Conservation (phyloP, 2,888 invertebrate species). For the Silvanus unidentatus region DNA sequence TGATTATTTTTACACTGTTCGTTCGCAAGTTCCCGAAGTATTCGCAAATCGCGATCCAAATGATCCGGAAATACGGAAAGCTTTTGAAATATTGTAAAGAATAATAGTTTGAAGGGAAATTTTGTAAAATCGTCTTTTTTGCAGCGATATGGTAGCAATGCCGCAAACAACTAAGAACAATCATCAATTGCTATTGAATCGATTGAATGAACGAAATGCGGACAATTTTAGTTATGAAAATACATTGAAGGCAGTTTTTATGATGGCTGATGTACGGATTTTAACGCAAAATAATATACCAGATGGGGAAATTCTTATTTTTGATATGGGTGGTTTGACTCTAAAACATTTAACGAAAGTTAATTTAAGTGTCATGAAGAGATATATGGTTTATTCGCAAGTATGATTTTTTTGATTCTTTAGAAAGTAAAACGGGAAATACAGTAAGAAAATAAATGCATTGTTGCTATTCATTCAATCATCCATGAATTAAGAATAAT, state of each 20-base stretch:
- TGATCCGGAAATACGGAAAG: conserved; percentile 49
- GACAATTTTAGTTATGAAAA: conserved; percentile 63
- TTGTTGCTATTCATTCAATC: too few relatives aligned
- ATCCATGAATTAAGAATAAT: too few relatives aligned
- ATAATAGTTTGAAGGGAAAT: not conserved
- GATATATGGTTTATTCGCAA: conserved; percentile 69
- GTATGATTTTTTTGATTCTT: conserved; percentile 37
- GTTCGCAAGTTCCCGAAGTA: conserved; percentile 55
- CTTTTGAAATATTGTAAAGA: conserved; percentile 54
- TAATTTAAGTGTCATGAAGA: conserved; percentile 56
- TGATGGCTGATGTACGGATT: conserved; percentile 65
- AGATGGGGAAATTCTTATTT: conserved; percentile 65
- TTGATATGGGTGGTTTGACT: conserved; percentile 61
- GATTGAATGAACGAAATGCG: conserved; percentile 56
- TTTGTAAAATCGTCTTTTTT: conserved; percentile 37
- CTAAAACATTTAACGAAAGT: conserved; percentile 60
- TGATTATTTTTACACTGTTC: conserved; percentile 51
- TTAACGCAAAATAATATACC: conserved; percentile 53
- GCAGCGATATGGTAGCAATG: conserved; percentile 63
- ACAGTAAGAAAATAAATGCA: conserved; percentile 2
- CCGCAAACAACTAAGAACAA: conserved; percentile 62
- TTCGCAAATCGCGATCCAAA: conserved; percentile 57
- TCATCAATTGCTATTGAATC: conserved; percentile 61
- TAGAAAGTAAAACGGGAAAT: conserved; percentile 7
- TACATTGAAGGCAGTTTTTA: conserved; percentile 64